Percentiles rank a stretch among this genome's conserved stretches.
These are phyloP conservation scores for Macaria liturata DNA, from an alignment of 2,888 invertebrate genomes.

Conservation along the genomic window DNA sequence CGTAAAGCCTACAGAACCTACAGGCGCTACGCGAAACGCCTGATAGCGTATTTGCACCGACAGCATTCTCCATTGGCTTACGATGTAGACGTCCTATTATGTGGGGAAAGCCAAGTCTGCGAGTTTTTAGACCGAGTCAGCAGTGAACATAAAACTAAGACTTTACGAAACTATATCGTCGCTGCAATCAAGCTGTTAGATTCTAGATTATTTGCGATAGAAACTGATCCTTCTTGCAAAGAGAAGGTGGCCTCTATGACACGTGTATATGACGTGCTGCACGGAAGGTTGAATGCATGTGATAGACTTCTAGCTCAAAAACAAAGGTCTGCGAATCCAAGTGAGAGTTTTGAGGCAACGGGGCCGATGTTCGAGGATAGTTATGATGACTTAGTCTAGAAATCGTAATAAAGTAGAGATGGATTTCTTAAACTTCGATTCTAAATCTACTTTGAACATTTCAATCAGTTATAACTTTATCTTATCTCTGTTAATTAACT, in stretches of 20 bases:
- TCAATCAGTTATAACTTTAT: too few relatives aligned
- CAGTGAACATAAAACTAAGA: slow-evolving; percentile 76
- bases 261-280: slow-evolving; percentile 73
- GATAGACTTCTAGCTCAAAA: slow-evolving; percentile 70
- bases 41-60: slow-evolving; percentile 74
- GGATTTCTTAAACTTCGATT: too few relatives aligned
- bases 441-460: too few relatives aligned
- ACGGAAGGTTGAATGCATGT: slow-evolving; percentile 72
- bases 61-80: slow-evolving; percentile 79
- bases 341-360: slow-evolving; percentile 59
- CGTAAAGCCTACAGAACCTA: slow-evolving; percentile 78
- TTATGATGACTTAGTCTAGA: slow-evolving; percentile 66
- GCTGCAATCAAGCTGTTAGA: slow-evolving; percentile 78
- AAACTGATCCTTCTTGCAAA: slow-evolving; percentile 76
- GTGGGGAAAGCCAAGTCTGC: slow-evolving; percentile 76
- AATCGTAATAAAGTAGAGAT: not conserved
- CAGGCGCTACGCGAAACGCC: slow-evolving; percentile 73
- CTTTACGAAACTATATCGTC: slow-evolving; percentile 76
- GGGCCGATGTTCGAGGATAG: slow-evolving; percentile 66
- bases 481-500: too few relatives aligned
- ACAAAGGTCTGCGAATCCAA: slow-evolving; percentile 51
- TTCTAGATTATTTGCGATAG: slow-evolving; percentile 76
- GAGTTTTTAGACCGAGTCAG: slow-evolving; percentile 75
- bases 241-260: slow-evolving; percentile 80
- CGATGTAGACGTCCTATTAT: slow-evolving; percentile 76